Base-by-base conservation (phyloP, 2,888 invertebrate species). In the Rhamnusium bicolor region DNA sequence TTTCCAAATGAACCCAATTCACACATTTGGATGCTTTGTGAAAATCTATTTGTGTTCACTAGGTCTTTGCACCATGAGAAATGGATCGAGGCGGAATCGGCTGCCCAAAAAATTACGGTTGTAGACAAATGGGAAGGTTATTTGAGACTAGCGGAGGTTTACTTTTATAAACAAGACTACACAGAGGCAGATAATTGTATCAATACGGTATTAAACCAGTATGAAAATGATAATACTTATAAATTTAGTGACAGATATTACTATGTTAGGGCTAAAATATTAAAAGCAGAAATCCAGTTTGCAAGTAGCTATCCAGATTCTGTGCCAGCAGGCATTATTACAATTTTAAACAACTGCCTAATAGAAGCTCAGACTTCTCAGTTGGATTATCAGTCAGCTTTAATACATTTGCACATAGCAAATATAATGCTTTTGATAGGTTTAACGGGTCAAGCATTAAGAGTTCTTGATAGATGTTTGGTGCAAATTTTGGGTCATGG, bases 361-460 rank as follows among this genome's bases (percentile, higher is more conserved):
- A 92, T 93, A 16, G 88, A 94, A 72, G 94, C 95, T 0, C 91
- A 91, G 76, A 91, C 92, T 49, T 93, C 95, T 80, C 93, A 95
- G 85, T 89, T 96, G 81, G 93, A 95, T 78, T 95, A 95, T 84
- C 91, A 95, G 77, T 91, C 92, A 56, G 93, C 95, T 0, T 86
- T 95, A 27, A 92, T 94, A 2, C 93, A 94, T 82, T 91, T 96
- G 89, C 93, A 96, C 83, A 91, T 96, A 61, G 96, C 96, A 0
- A 93, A 95, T 85, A 91, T 95, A 10, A 90, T 96, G 88, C 88
- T 96, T 40, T 89, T 92, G 74, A 92, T 96, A 90, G 93, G 93
- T 18, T 91, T 95, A 88, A 92, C 95, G 0, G 91, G 92, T 74
- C 95, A 95, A 86, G 95, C 96, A 0, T 87, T 95, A 69, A 89